phyloP scores from a whole-genome alignment of 1,140 invertebrate genomes.

The Cydia splendana region DNA sequence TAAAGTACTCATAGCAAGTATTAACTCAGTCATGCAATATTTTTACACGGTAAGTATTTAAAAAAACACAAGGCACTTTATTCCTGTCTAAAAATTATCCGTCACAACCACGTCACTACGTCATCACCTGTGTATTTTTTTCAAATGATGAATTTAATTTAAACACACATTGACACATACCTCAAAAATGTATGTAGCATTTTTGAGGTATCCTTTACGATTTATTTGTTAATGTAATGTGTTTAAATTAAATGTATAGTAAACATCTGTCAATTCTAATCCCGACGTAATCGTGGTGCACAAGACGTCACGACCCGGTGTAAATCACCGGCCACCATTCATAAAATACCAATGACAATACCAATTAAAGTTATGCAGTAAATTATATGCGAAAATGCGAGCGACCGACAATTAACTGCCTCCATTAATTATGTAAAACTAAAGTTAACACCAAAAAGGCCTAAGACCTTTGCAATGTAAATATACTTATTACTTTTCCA shows the following conservation, averaged over 20 bases:
- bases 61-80: no score
- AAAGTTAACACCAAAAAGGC: not conserved
- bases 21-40: no score
- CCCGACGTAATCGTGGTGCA: not conserved
- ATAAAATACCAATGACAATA: slow-evolving; percentile 4
- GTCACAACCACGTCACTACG: no score
- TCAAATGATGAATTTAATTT: not conserved
- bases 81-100: no score
- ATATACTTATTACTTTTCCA: not conserved
- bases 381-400: slow-evolving; percentile 30
- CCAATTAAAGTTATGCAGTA: slow-evolving; percentile 19
- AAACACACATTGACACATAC: no score
- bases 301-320: slow-evolving; percentile 1
- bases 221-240: no score
- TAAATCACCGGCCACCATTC: slow-evolving; percentile 11
- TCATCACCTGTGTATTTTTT: no score
- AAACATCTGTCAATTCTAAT: not conserved
- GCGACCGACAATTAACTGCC: slow-evolving; percentile 5
- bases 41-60: no score
- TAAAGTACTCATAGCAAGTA: no score
- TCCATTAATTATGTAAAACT: slow-evolving; percentile 24
- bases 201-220: no score
- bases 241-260: no score
- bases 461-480: not conserved
- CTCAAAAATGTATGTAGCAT: not conserved